A percentile compares a stretch with the other conserved stretches of the same genome.
Evolutionary conservation across 2,888 invertebrate genomes (phyloP).

Genomic region (Chymomyza procnemis): DNA sequence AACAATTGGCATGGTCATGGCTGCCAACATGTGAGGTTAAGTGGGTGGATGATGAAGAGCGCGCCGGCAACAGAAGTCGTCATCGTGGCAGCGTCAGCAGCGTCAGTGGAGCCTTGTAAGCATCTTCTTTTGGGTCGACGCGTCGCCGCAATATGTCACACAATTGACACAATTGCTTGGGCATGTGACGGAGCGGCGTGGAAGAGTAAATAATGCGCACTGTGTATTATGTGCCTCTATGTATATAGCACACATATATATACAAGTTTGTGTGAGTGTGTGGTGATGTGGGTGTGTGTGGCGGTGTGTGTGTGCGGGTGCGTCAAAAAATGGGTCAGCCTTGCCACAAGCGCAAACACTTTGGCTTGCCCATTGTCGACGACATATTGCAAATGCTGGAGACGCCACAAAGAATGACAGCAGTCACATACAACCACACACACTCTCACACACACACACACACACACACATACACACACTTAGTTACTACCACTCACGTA

Average conservation of each 20-base stretch:
- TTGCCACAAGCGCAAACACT: slow-evolving; percentile 4
- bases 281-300: neutral
- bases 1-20: slow-evolving; percentile 36
- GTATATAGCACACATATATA: neutral
- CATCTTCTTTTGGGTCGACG: slow-evolving; percentile 6
- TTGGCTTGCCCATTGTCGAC: slow-evolving; percentile 5
- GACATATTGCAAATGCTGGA: slow-evolving; percentile 1
- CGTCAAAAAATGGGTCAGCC: slow-evolving; percentile 3
- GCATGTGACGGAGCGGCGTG: neutral
- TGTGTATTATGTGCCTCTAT: neutral
- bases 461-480: neutral
- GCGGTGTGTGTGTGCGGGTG: neutral
- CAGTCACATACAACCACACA: neutral
- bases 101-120: neutral
- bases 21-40: slow-evolving; percentile 12
- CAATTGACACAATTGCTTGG: slow-evolving; percentile 29
- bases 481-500: neutral
- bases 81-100: neutral
- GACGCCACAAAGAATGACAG: slow-evolving; percentile 2
- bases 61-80: neutral
- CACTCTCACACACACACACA: neutral
- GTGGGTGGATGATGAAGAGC: slow-evolving; percentile 1
- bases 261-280: neutral
- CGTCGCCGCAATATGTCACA: slow-evolving; percentile 23
- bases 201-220: neutral